Base-by-base conservation (phyloP, 2,797 vertebrate species). In the Macrochelys suwanniensis region DNA sequence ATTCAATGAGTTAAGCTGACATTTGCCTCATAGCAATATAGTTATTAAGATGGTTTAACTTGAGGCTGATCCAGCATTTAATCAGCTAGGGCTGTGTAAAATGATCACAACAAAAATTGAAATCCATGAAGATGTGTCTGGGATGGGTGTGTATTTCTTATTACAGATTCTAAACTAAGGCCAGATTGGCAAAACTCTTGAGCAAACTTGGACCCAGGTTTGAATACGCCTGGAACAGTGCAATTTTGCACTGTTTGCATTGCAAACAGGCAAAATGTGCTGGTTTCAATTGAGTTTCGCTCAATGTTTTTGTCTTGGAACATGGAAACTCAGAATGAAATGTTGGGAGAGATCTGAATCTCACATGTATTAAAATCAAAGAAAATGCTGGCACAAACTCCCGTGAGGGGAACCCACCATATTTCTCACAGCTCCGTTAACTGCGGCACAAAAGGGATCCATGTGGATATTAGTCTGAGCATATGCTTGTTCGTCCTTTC, bases 51-150 rank as follows among this genome's bases (percentile, higher is more conserved):
- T 33, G 56, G 54, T 57, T 85, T 89, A 56, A 42, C 0, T 10
- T 61, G 65, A 90, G 28, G 87, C 15, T 31, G 26, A 26, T 87
- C 37, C 71, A 92, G 90, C 77, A 95, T 80, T 65, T 84, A 84
- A 61, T 65, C 6, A 82, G 33, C 47, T 80, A 80, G 47, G 3
- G 42, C 37, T 82, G 17, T 45, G 45, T 54, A 83, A 88, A 85
- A 65, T 74, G 53, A 85, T 84, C 25, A 31, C 61, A 94, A 59
- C 13, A 54, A 9, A 47, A 2, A 83, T 65, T 89, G 77, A 80
- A 81, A 37, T 23, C 33, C 33, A 78, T 87, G 37, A n/a, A 15
- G 47, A 4, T 5, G 50, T 31, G 50, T 45, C 85, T 79, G 77
- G 26, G 71, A 42, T 47, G 76, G 82, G 61, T 1, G 49, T 0